Evolutionary conservation across 1,140 invertebrate genomes (phyloP).

Genomic region (Dendroctonus valens): DNA sequence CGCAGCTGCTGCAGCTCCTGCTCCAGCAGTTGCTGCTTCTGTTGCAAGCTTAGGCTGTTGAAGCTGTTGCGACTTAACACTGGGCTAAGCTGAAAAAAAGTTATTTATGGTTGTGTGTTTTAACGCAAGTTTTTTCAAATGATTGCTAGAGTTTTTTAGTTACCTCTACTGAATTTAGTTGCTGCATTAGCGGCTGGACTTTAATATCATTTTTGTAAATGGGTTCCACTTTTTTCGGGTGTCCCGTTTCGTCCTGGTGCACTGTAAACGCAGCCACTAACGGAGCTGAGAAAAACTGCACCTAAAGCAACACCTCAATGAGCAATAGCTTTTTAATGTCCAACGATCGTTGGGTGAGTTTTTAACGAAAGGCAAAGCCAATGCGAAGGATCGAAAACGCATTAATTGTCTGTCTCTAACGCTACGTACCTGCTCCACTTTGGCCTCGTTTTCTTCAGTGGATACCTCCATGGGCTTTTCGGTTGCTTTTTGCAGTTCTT

Average conservation of each 20-base stretch:
- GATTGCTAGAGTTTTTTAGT: too few relatives aligned
- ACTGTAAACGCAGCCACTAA: conserved; percentile 79
- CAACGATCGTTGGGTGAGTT: too few relatives aligned
- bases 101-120: too few relatives aligned
- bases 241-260: conserved; percentile 72
- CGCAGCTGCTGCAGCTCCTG: conserved; percentile 59
- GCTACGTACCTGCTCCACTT: conserved; percentile 62
- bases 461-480: conserved; percentile 58
- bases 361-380: too few relatives aligned
- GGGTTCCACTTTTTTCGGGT: conserved; percentile 74
- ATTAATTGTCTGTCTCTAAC: too few relatives aligned
- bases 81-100: too few relatives aligned
- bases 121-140: too few relatives aligned
- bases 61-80: background rate
- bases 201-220: conserved; percentile 51
- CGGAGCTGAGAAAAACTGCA: conserved; percentile 77
- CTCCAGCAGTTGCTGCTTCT: conserved; percentile 68
- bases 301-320: conserved; percentile 52
- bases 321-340: too few relatives aligned
- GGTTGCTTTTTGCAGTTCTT: conserved; percentile 39
- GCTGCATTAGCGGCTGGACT: too few relatives aligned
- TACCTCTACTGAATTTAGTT: too few relatives aligned
- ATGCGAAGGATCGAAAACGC: too few relatives aligned
- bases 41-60: conserved; percentile 62
- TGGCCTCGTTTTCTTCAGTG: conserved; percentile 63